Base-by-base conservation (phyloP, 2,797 vertebrate species). In the Trichosurus vulpecula region DNA sequence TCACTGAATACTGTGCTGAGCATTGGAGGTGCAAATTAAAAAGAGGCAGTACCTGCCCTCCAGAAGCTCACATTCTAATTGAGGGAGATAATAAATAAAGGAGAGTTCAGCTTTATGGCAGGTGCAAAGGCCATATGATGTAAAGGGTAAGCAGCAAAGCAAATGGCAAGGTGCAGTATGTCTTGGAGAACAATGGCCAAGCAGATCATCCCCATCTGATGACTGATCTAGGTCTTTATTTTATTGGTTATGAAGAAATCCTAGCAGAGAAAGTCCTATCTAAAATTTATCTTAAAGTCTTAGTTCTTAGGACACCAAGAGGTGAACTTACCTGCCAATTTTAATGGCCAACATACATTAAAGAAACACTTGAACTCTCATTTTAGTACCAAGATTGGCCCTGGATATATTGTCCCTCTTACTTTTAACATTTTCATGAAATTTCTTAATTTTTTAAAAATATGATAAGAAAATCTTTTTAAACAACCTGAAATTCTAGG, bases 401-500 rank as follows among this genome's bases (percentile, higher is more conserved):
- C 12, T 25, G 2, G 22, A 47, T 81, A 74, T 81, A 25, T 41
- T 9, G 2, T 47, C 8, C 6, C 22, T 27, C 74, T 47, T 47
- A 25, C 9, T 81, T 81, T 81, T 47, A 4, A 2, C 35, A 25
- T 90, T 30, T 74, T 96, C 56, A 91, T 93, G 31, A 94, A 90
- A 92, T 90, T 52, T 81, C 2, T 35, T 41, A 89, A 57, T 91
- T 51, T 93, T 57, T 81, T 13, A 31, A 58, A 81, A 94, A 90
- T 90, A 92, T 6, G 51, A n/a, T 47, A 94, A 81, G 29, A 93
- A 54, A 57, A 41, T 51, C 55, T 41, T 57, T 51, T 19, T 74
- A 90, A 56, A 95, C 53, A 94, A 66, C 91, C 66, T 93, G 47
- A 90, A 58, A 56, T 93, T 29, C n/a, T 93, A 25, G 13, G 41